These are phyloP conservation scores for Pseudopodoces humilis DNA, from an alignment of 2,113 vertebrate genomes.

Conservation along the genomic window DNA sequence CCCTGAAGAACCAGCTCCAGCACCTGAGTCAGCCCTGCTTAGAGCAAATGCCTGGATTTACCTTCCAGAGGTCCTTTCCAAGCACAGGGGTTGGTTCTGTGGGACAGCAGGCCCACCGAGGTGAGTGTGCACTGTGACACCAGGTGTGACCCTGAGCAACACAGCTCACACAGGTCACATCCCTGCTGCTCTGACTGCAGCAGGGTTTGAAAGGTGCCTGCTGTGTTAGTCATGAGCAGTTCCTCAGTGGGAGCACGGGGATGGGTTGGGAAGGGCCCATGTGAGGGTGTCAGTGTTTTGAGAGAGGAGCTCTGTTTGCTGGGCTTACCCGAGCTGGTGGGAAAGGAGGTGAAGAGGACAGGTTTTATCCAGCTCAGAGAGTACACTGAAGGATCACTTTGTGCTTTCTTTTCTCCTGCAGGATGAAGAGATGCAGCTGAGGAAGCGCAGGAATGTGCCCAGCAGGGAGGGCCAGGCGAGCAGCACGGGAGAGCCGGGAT, in stretches of 20 bases:
- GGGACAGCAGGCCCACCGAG: background rate
- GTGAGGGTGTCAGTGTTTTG: background rate
- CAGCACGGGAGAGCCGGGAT: background rate
- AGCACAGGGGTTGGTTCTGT: background rate
- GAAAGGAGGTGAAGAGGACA: background rate
- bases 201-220: background rate
- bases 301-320: background rate
- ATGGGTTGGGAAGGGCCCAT: background rate
- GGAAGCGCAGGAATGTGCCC: background rate
- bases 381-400: background rate
- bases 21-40: background rate
- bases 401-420: background rate
- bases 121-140: background rate
- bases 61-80: background rate
- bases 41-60: background rate
- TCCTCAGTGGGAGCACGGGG: background rate
- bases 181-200: background rate
- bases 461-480: background rate
- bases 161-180: background rate
- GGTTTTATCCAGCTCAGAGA: background rate
- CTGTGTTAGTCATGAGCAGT: background rate
- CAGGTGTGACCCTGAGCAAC: background rate
- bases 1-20: background rate
- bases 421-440: conserved; percentile 54
- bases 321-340: background rate